Conservation (phyloP, 2,888 invertebrate genomes). For the Andricus curvator region DNA sequence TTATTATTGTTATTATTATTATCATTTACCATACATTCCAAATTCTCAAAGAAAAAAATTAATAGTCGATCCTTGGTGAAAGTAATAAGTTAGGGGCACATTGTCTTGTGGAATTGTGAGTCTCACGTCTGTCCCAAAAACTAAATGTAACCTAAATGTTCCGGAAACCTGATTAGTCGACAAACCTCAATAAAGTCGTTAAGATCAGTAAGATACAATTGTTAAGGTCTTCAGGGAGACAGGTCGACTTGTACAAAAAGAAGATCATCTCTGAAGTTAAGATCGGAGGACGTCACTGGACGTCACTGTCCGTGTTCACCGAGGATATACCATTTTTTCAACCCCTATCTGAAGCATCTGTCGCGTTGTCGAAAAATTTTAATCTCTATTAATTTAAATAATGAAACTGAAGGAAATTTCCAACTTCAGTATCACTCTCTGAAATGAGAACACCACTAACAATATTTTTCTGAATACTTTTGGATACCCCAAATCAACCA, state of each 20-base stretch:
- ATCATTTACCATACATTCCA: conserved; percentile 40
- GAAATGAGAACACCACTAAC: too few species aligned
- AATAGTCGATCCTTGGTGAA: not conserved
- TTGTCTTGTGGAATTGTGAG: not conserved
- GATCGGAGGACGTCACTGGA: conserved; percentile 49
- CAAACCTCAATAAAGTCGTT: conserved; percentile 56
- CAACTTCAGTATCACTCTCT: too few species aligned
- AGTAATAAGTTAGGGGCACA: not conserved
- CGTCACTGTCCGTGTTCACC: conserved; percentile 52
- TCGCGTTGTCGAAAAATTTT: conserved; percentile 47
- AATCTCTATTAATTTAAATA: not conserved
- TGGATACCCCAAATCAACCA: too few species aligned
- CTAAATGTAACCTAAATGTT: conserved; percentile 46
- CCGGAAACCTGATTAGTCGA: conserved; percentile 60
- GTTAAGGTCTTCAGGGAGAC: conserved; percentile 42
- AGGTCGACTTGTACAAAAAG: conserved; percentile 39
- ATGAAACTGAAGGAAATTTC: not conserved
- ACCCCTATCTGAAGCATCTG: conserved; percentile 68
- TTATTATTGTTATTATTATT: not conserved
- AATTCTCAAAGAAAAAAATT: not conserved
- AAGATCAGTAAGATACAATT: conserved; percentile 65
- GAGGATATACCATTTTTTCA: conserved; percentile 58
- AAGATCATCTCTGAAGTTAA: conserved; percentile 57
- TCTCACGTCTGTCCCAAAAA: conserved; percentile 42
- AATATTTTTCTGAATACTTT: too few species aligned